Evolutionary conservation across 2,888 invertebrate species (phyloP), one percentile per base, ranked within the genome.

Genomic region (Mystacides longicornis): DNA sequence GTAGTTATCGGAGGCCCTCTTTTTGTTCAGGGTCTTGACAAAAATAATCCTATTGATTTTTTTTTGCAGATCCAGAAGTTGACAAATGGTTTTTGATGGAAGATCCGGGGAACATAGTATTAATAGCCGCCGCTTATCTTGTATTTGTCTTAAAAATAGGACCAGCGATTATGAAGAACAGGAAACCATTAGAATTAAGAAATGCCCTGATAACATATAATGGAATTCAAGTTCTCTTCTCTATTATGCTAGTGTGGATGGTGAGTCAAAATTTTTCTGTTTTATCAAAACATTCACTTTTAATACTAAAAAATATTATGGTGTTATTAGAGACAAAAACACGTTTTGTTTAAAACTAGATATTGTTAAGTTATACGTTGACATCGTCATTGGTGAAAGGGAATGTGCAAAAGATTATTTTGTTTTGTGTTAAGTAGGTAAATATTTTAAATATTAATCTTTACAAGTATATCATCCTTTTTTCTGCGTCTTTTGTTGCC

Each of bases 161-260:
- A 0, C 89, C 89, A 1, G 75, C 81, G 62, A 71, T 83, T 60
- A 89, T 89, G 89, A 82, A 82, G 67, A 83, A 86, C 60, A 75
- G 87, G 27, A 75, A 81, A 46, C 81, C 89, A 0, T 77, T 86
- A 63, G 81, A 86, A 63, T 73, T 94, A 57, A 84, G 87, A 64
- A 79, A 78, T 31, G 67, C 87, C 1, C 78, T 94, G 70, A 81
- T 93, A 22, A 76, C 82, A 45, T 96, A 95, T 68, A 96, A 96
- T 68, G 86, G 87, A 2, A 82, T 86, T 53, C 94, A 95, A 82
- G 93, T 95, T 1, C 59, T 87, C 20, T 82, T 93, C 66, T 93
- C 93, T 53, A 66, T 80, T 20, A 89, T 83, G 79, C 74, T 88
- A 62, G 81, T 90, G 62, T 83, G 85, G 67, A 89, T 90, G 82